Evolutionary conservation across 2,888 invertebrate genomes (phyloP).

Genomic region (Archips xylosteana): DNA sequence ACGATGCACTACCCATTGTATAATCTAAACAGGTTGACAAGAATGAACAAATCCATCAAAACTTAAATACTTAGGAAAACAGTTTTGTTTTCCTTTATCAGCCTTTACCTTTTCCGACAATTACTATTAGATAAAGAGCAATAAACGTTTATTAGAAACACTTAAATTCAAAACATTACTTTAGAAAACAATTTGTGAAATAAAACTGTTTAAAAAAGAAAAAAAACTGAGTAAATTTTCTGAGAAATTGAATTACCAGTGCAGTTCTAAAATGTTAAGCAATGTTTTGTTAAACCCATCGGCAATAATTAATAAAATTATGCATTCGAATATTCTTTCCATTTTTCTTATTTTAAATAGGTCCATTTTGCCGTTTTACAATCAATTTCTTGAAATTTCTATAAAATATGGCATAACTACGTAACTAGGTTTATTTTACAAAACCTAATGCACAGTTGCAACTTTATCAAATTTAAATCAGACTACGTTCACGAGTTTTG

Average conservation of each 20-base stretch:
- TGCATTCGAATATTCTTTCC: neutral
- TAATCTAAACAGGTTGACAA: neutral
- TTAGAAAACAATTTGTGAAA: conserved; percentile 2
- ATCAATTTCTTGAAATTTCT: too few relatives aligned
- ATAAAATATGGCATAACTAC: too few relatives aligned
- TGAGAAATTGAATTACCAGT: neutral
- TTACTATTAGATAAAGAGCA: neutral
- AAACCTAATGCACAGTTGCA: too few relatives aligned
- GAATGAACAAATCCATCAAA: neutral
- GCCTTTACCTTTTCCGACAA: neutral
- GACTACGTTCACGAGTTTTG: neutral
- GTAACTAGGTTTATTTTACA: too few relatives aligned
- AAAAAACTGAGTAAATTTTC: neutral
- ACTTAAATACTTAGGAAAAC: too few relatives aligned
- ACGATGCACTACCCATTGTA: too few relatives aligned
- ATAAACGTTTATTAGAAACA: conserved; percentile 1
- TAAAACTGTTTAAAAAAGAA: neutral
- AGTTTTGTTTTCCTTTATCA: neutral
- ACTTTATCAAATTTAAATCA: neutral
- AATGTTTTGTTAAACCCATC: neutral
- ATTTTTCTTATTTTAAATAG: neutral
- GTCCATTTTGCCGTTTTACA: neutral
- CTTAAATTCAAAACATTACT: conserved; percentile 2
- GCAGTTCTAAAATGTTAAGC: neutral
- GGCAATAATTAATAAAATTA: neutral